Evolutionary conservation across 2,113 vertebrate genomes (phyloP).

Genomic region (Elephantulus edwardii): DNA sequence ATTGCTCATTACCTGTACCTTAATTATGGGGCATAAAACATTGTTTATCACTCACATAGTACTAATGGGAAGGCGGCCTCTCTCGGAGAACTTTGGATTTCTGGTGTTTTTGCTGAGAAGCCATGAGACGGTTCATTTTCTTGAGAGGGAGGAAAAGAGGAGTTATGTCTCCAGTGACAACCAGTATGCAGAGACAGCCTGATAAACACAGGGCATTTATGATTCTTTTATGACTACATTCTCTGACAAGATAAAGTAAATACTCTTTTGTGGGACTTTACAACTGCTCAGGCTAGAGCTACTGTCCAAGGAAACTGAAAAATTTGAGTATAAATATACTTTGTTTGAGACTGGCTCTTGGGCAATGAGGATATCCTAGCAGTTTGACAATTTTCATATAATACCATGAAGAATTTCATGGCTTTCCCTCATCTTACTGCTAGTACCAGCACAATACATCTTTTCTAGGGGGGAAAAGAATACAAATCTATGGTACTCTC

Average conservation of each 20-base stretch:
- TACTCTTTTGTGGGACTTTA: conserved; percentile 81
- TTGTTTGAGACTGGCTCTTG: conserved; percentile 74
- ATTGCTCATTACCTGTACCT: conserved; percentile 84
- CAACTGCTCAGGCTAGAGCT: conserved; percentile 74
- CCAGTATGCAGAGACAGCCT: conserved; percentile 70
- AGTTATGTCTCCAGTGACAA: conserved; percentile 81
- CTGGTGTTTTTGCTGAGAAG: conserved; percentile 81
- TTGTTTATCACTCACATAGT: conserved; percentile 82
- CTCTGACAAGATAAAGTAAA: conserved; percentile 85
- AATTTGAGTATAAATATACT: conserved; percentile 75
- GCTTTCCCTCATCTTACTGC: conserved; percentile 78
- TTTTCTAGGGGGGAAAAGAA: conserved; percentile 75
- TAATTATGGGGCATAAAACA: conserved; percentile 83
- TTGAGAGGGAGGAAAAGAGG: conserved; percentile 67
- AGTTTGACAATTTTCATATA: conserved; percentile 81
- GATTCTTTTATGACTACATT: conserved; percentile 82
- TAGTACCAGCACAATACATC: conserved; percentile 76
- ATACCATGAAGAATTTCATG: conserved; percentile 78
- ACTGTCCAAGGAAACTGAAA: conserved; percentile 80
- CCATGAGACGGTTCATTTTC: conserved; percentile 81
- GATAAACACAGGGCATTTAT: conserved; percentile 84
- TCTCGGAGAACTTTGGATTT: conserved; percentile 75
- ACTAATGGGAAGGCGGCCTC: conserved; percentile 75
- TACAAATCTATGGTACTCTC: conserved; percentile 77
- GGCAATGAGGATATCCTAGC: conserved; percentile 76